These are phyloP conservation scores for Sylvia atricapilla DNA, from an alignment of 2,113 vertebrate species.

Conservation along the genomic window DNA sequence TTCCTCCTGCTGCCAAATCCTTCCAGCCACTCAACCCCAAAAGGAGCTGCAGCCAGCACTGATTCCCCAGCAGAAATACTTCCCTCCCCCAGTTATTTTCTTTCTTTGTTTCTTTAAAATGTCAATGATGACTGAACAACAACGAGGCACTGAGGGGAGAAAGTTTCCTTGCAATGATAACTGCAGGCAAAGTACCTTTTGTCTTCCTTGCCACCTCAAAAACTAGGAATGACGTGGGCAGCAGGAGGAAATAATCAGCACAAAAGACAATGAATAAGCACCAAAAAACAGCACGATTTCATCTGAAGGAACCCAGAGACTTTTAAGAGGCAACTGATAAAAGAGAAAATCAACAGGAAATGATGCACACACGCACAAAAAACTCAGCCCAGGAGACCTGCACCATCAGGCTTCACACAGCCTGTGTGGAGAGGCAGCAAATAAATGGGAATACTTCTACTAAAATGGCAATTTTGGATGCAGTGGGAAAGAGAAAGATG, in stretches of 20 bases:
- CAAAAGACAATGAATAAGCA: background rate
- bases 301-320: background rate
- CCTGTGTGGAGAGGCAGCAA: background rate
- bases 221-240: background rate
- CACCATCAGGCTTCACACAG: background rate
- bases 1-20: background rate
- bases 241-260: background rate
- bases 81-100: background rate
- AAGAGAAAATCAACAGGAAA: accelerated
- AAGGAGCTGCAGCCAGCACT: background rate
- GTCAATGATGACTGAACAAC: background rate
- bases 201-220: background rate
- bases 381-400: accelerated
- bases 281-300: background rate
- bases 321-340: background rate
- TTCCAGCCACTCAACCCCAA: background rate
- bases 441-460: background rate
- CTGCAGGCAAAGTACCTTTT: accelerated
- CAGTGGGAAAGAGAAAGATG: background rate
- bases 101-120: background rate
- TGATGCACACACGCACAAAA: accelerated
- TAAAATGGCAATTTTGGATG: background rate
- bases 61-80: background rate
- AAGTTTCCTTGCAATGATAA: background rate
- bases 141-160: background rate